phyloP scores from a whole-genome alignment of 1,140 invertebrate species.

The Antheraea mylitta region DNA sequence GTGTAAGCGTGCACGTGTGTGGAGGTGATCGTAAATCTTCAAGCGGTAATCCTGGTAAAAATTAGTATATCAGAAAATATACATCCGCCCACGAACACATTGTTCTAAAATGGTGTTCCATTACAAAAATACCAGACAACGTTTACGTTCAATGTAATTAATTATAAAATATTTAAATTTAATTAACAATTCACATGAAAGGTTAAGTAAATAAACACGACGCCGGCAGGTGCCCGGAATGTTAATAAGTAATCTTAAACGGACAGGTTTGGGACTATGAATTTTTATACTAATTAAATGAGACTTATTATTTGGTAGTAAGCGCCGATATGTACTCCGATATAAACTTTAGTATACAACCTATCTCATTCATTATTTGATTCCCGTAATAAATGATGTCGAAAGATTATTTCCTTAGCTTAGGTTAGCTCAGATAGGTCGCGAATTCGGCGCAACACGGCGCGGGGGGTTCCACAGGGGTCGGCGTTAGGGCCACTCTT shows the following conservation, averaged over 20 bases:
- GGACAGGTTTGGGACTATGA: constrained; percentile 10
- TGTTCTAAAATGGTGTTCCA: not conserved
- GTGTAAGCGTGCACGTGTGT: too few species aligned
- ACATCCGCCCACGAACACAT: not conserved
- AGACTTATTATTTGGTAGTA: not conserved
- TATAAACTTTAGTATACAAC: not conserved
- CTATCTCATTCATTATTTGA: not conserved
- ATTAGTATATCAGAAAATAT: constrained; percentile 5
- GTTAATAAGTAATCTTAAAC: constrained; percentile 12
- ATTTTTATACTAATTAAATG: constrained; percentile 15
- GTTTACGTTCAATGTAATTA: constrained; percentile 13
- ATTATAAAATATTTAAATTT: constrained; percentile 29
- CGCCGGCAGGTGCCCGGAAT: constrained; percentile 9
- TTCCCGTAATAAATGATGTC: too few species aligned
- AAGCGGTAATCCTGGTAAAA: not conserved
- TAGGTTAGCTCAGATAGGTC: too few species aligned
- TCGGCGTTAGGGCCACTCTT: too few species aligned
- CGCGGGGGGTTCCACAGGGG: too few species aligned
- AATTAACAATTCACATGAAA: constrained; percentile 22
- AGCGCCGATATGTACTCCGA: not conserved
- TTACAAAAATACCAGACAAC: not conserved
- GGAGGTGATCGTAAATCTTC: too few species aligned
- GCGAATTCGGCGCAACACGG: too few species aligned
- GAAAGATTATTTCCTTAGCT: too few species aligned
- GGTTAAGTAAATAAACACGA: constrained; percentile 19